Percentiles rank a stretch among this genome's conserved stretches.
Conservation (phyloP, 2,797 vertebrate species). For the Huso huso region DNA sequence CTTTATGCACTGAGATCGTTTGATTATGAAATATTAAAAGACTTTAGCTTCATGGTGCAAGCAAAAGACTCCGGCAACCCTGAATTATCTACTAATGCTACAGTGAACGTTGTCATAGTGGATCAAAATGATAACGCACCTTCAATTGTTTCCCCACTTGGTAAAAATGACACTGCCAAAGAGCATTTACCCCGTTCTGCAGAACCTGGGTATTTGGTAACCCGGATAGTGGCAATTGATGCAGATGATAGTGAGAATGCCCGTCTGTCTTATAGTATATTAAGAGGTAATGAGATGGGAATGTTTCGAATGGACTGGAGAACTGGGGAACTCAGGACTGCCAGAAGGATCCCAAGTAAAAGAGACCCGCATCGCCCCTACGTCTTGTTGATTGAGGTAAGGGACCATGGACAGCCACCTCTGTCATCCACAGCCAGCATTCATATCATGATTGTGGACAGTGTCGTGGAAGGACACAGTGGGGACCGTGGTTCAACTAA, state of each 20-base stretch:
- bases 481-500: constrained; percentile 54
- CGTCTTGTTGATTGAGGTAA: constrained; percentile 85
- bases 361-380: constrained; percentile 82
- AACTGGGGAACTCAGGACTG: constrained; percentile 83
- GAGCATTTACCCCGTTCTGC: constrained; percentile 84
- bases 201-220: constrained; percentile 87
- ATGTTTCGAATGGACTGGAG: constrained; percentile 95
- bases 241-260: constrained; percentile 88
- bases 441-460: constrained; percentile 79
- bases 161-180: constrained; percentile 82
- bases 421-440: constrained; percentile 84
- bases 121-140: constrained; percentile 94
- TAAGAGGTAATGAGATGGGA: constrained; percentile 85
- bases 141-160: constrained; percentile 77
- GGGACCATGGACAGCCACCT: constrained; percentile 90
- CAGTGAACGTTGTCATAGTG: constrained; percentile 81
- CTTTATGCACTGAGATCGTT: constrained; percentile 90
- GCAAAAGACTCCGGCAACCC: constrained; percentile 74
- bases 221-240: constrained; percentile 84
- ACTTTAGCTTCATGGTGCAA: constrained; percentile 87
- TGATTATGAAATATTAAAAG: constrained; percentile 91
- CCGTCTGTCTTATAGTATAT: constrained; percentile 86
- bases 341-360: constrained; percentile 73
- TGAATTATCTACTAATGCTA: constrained; percentile 76
- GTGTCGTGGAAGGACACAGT: constrained; percentile 58